These are phyloP conservation scores for Yponomeuta plumbellus DNA, from an alignment of 2,888 invertebrate genomes.

Conservation along the genomic window DNA sequence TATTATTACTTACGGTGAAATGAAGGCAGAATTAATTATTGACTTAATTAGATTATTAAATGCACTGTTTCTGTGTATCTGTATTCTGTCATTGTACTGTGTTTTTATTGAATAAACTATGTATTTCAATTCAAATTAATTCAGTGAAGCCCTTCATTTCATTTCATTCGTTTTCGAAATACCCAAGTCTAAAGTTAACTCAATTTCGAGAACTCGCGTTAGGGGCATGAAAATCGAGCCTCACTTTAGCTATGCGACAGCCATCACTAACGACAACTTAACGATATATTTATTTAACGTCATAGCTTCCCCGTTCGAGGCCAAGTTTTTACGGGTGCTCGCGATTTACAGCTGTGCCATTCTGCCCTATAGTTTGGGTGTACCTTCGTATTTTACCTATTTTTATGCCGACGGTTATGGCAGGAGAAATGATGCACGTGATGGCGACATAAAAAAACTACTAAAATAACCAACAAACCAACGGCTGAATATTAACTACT, in stretches of 20 bases:
- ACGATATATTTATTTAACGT: constrained; percentile 6
- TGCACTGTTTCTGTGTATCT: no score
- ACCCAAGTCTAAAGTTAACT: not conserved
- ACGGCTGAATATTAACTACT: no score
- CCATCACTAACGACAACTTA: constrained; percentile 11
- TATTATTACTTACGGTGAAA: no score
- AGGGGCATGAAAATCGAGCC: not conserved
- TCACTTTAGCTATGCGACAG: not conserved
- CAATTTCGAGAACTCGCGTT: not conserved
- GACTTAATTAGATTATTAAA: no score
- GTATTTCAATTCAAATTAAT: no score
- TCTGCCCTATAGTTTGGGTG: no score
- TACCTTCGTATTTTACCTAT: not conserved
- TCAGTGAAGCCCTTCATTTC: no score
- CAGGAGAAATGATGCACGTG: not conserved
- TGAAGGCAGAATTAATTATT: no score
- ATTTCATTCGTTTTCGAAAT: not conserved
- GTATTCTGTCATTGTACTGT: no score
- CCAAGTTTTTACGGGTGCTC: not conserved
- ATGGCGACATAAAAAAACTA: no score
- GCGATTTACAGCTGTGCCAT: not conserved
- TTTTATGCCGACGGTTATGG: not conserved
- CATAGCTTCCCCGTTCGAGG: not conserved
- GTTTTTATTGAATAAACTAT: no score
- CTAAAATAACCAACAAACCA: no score